Evolutionary conservation across 2,888 invertebrate genomes (phyloP).

Genomic region (Diaprepes abbreviatus): DNA sequence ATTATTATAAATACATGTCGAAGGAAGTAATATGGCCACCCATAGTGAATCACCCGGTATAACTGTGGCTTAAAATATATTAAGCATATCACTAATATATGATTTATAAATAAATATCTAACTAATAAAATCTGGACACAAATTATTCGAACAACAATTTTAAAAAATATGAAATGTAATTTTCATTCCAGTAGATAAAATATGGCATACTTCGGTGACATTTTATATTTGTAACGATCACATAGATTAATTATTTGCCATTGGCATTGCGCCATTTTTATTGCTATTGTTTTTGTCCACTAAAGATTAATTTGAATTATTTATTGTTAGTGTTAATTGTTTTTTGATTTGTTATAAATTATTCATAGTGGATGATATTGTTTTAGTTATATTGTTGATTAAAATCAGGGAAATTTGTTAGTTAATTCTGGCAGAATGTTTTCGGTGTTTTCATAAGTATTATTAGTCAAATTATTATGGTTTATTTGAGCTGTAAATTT

Average conservation of each 20-base stretch:
- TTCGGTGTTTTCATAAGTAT: too few species aligned
- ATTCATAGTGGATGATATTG: constrained; percentile 13
- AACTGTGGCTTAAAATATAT: too few species aligned
- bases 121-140: too few species aligned
- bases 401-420: too few species aligned
- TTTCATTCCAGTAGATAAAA: constrained; percentile 6
- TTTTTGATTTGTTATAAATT: constrained; percentile 28
- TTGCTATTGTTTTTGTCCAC: constrained; percentile 9
- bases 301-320: constrained; percentile 36
- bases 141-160: constrained; percentile 3
- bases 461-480: too few species aligned
- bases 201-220: constrained; percentile 15
- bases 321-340: constrained; percentile 36
- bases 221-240: constrained; percentile 20
- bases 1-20: too few species aligned
- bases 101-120: too few species aligned
- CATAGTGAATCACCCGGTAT: too few species aligned
- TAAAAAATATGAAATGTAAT: not conserved
- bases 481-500: too few species aligned
- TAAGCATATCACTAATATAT: too few species aligned
- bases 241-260: constrained; percentile 29
- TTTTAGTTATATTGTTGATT: constrained; percentile 6
- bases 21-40: too few species aligned
- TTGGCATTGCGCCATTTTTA: constrained; percentile 29
- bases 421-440: too few species aligned